Evolutionary conservation across 64 coral and sea anemone genomes (phyloP).

Genomic region (Pocillopora damicornis): DNA sequence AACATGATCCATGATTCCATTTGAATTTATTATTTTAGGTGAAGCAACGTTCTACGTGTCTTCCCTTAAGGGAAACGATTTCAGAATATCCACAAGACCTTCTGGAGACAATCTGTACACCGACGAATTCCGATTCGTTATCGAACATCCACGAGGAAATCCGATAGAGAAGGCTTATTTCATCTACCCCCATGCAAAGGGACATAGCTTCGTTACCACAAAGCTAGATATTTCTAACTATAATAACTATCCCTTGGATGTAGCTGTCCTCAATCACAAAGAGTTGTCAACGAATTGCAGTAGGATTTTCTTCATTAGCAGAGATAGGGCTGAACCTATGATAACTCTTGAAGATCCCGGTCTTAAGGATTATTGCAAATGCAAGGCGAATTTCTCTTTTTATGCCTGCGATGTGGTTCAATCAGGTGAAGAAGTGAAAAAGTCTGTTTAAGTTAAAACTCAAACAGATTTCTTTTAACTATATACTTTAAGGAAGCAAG

Average conservation of each 20-base stretch:
- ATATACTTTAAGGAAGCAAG: not conserved
- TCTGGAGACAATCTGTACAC: not conserved
- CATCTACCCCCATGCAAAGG: not conserved
- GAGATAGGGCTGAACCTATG: not conserved
- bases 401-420: not conserved
- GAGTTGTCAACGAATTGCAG: not conserved
- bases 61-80: not conserved
- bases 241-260: not conserved
- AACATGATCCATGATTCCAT: not conserved
- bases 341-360: not conserved
- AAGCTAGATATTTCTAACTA: not conserved
- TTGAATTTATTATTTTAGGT: not conserved
- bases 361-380: not conserved
- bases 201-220: not conserved
- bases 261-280: not conserved
- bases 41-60: not conserved
- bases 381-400: not conserved
- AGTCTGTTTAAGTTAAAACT: not conserved
- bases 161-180: not conserved
- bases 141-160: conserved; percentile 7
- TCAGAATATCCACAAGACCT: not conserved
- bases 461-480: not conserved
- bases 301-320: not conserved
- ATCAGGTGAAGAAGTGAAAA: not conserved
- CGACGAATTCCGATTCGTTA: conserved; percentile 2